Base-by-base conservation (phyloP, 1,140 invertebrate species). In the Glomeris maerens region DNA sequence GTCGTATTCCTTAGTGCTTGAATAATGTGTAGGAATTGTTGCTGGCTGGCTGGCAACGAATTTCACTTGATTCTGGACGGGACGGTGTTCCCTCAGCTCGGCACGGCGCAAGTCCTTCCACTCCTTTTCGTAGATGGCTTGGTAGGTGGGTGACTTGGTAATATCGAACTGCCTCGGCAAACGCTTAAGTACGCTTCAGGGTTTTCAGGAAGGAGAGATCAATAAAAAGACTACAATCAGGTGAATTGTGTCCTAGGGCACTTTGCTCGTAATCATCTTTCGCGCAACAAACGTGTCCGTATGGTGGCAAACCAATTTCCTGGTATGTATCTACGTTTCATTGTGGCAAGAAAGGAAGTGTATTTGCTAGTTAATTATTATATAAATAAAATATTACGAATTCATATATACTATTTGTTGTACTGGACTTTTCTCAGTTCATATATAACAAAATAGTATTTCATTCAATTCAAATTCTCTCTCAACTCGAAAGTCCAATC, bases 161-260 rank as follows among this genome's bases (percentile, higher is more conserved):
- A 48, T 31, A 47, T 44, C 40, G 17, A 28, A 50, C n/a, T 21
- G 17, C 14, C 27, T 13, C 3, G 31, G n/a, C 13, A 17, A 23
- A 20, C 22, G n/a, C 17, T 40, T 48, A 49, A 20, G 47, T 0
- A 17, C 40, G 46, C 72, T 74, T 70, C 64, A 74, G 74, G 80
- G 80, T 81, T 73, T 79, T 75, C 70, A 83, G 74, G 75, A 81
- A 82, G 73, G 80, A 81, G 57, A 77, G 71, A 73, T 78, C 76
- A 72, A 78, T 77, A 72, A 78, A 78, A 75, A 78, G 76, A 74
- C 76, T 78, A 73, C 65, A 73, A 20, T 50, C 39, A 50, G 48
- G 38, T 50, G 42, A 50, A 40, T 50, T 50, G 48, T 20, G 31
- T 22, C 7, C 3, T 50, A 4, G 20, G 20, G 31, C n/a, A n/a